Evolutionary conservation across 1,140 invertebrate genomes (phyloP), one percentile per base, ranked within the genome.

Genomic region (Drosophila serrata): DNA sequence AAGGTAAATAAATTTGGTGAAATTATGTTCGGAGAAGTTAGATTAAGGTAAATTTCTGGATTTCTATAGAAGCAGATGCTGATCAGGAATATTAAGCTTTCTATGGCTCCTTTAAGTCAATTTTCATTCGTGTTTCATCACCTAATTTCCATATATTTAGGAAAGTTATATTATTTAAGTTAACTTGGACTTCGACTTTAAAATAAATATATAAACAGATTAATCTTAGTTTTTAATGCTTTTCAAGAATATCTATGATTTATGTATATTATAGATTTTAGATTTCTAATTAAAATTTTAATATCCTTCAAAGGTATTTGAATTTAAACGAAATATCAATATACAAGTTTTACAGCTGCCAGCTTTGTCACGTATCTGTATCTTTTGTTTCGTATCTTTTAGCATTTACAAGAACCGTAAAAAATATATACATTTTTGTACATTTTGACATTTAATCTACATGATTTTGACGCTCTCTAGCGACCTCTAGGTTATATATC

Each of bases 1-100:
- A 65, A n/a, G 22, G 58, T 62, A 65, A 62, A 46, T 11, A 29
- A 13, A 22, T 46, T 55, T 37, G 15, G 46, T 62, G 33, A 65
- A 62, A 62, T 62, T 6, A 35, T 65, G n/a, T 60, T 56, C 48
- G 31, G n/a, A 19, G 59, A 61, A 61, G 19, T 31, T 6, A 15
- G 7, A 24, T 37, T 7, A 24, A 5, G 8, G 11, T 12, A 12
- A 3, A 31, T 19, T 31, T 49, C 15, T 31, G 3, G 24, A 29
- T 31, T 31, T 49, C 48, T 2, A 49, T 11, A 17, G 48, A 49
- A 49, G 9, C 15, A 27, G 8, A 17, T n/a, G 9, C 24, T 53
- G 3, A n/a, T n/a, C n/a, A n/a, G n/a, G 12, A 22, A 53, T 35
- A 7, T n/a, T 9, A n/a, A 35, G 31, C 2, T 4, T 53, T 13